A percentile compares a stretch with the other conserved stretches of the same genome.
phyloP scores from a whole-genome alignment of 2,888 invertebrate genomes.

The Cenopis cana region DNA sequence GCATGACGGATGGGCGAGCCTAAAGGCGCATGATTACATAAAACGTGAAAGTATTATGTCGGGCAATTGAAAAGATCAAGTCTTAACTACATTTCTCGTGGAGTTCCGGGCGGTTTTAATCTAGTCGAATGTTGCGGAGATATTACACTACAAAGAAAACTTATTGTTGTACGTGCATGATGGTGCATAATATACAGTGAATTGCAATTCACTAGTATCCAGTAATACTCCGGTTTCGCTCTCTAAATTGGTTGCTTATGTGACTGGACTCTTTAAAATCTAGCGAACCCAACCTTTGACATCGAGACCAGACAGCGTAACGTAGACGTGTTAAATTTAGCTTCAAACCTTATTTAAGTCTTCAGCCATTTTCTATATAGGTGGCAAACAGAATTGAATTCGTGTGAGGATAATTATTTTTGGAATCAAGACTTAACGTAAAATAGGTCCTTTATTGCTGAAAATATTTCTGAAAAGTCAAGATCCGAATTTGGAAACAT shows the following conservation, averaged over 20 bases:
- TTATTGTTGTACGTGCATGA: constrained; percentile 50
- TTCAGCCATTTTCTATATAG: constrained; percentile 1
- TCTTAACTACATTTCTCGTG: constrained; percentile 59
- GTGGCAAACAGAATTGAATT: background rate
- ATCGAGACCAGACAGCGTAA: constrained; percentile 31
- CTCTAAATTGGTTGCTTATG: constrained; percentile 36
- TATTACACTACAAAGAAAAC: constrained; percentile 48
- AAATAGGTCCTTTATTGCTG: constrained; percentile 6
- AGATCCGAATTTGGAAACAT: background rate
- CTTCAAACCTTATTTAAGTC: constrained; percentile 12
- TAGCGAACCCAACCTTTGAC: constrained; percentile 35
- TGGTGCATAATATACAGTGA: constrained; percentile 46
- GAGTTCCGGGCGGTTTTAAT: constrained; percentile 54
- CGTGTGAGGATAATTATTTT: constrained; percentile 5
- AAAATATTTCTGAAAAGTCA: background rate
- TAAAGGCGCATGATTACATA: constrained; percentile 74
- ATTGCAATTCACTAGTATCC: constrained; percentile 37
- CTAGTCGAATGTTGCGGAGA: constrained; percentile 50
- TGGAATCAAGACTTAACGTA: constrained; percentile 2
- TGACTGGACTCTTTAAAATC: constrained; percentile 23
- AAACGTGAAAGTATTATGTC: constrained; percentile 76
- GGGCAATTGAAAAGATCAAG: constrained; percentile 69
- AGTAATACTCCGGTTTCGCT: constrained; percentile 35
- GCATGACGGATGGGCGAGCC: constrained; percentile 73
- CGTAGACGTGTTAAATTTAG: constrained; percentile 22